Base-by-base conservation (phyloP, 2,113 vertebrate genomes). In the Pseudopodoces humilis region DNA sequence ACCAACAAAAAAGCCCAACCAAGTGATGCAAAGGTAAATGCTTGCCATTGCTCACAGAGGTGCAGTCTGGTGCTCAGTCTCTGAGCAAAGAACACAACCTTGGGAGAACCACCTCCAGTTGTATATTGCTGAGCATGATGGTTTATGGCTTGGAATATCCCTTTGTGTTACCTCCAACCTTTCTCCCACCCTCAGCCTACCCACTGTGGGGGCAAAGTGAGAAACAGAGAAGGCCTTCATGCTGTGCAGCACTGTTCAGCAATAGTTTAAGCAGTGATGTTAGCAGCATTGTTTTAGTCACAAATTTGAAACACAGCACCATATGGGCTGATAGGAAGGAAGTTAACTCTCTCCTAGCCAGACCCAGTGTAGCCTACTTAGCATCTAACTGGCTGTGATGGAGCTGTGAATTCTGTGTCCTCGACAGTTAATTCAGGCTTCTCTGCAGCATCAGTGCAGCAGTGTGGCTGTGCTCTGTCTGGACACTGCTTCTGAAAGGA, bases 81-180 rank as follows among this genome's bases (percentile, higher is more conserved):
- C 58, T 80, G 59, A 52, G 49, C 14, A 84, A 69, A 62, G 55
- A 71, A 12, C 15, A 4, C 30, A 25, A 3, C 30, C 11, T 46
- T 59, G 67, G 23, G 55, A 55, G 41, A 39, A 4, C 52, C 71
- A 4, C 3, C 8, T 22, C 28, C 0, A 2, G 8, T 27, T 83
- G 60, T 41, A 19, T 60, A 9, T 47, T 46, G 53, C 75, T 47
- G 44, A 60, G 16, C 9, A 3, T 47, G 30, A 21, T 67, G 39
- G 14, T 60, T 49, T 25, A 8, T 53, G 33, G 64, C 43, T n/a
- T 47, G 62, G 75, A 68, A n/a, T 60, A 83, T 39, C 58, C 25
- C 15, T 68, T 59, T 10, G 43, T 4, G 1, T 76, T 39, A 33
- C 56, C 43, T 88, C 23, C 65, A 62, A 1, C 30, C 46, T 60